Base-by-base conservation (phyloP, 2,888 invertebrate species). In the Brachylomia viminalis region DNA sequence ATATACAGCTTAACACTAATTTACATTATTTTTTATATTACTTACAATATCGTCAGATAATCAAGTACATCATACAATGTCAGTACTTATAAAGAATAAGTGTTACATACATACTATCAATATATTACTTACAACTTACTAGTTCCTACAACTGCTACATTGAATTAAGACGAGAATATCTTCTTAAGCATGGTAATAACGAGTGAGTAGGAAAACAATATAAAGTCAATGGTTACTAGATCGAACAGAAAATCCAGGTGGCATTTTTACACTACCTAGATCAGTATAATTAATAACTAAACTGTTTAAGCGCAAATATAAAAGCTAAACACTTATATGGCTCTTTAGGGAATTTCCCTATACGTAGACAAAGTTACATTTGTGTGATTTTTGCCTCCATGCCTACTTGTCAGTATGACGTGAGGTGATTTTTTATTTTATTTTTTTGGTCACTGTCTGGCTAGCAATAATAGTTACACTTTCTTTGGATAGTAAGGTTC, bases 41-140 rank as follows among this genome's bases (percentile, higher is more conserved):
- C n/a, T 81, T 58, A 58, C 45, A 82, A 65, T 59, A 65, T 75
- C 52, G 65, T 82, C 58, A 52, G 17, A 52, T 52, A 45, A 52
- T 64, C 33, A 66, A 52, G 20, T 30, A 10, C 8, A 38, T n/a
- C 23, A 42, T 30, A 49, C 2, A 20, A n/a, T 30, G 1, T 23
- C 47, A 42, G 15, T 49, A 38, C 38, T 49, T 4, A 23, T 23
- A 17, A 30, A 59, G 1, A 20, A 27, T 52, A 67, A 17, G 33
- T 47, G 20, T 13, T 33, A 68, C 13, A 47, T 20, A 33, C 30
- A 30, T 23, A 30, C 13, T 47, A 47, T 65, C 8, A 23, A 45
- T 47, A 33, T 68, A 47, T 47, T 23, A 52, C 30, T 30, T 23
- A 45, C 30, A 30, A n/a, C 2, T n/a, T n/a, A n/a, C n/a, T n/a